Evolutionary conservation across 2,888 invertebrate genomes (phyloP).

Genomic region (Copidosoma aretas): DNA sequence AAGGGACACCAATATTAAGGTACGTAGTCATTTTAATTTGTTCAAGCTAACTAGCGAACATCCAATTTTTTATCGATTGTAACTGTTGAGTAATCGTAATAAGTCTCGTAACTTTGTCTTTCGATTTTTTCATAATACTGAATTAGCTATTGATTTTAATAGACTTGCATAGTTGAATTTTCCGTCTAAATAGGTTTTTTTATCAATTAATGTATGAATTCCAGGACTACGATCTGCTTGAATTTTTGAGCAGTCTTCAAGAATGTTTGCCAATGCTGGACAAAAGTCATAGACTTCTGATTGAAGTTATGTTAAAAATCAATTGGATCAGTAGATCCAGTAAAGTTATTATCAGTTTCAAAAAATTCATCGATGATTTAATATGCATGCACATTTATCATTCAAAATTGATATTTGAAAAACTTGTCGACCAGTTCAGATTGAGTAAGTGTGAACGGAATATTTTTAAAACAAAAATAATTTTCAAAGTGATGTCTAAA

Average conservation of each 20-base stretch:
- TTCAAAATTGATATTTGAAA: slow-evolving; percentile 68
- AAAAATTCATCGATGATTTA: slow-evolving; percentile 72
- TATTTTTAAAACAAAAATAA: not conserved
- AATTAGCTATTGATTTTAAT: not conserved
- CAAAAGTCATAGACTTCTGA: slow-evolving; percentile 66
- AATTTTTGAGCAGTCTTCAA: slow-evolving; percentile 66
- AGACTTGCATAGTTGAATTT: too few relatives aligned
- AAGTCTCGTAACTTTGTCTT: not conserved
- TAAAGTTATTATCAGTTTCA: slow-evolving; percentile 67
- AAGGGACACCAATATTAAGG: slow-evolving; percentile 63
- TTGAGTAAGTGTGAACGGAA: slow-evolving; percentile 61
- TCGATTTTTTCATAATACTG: not conserved
- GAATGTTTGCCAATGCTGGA: slow-evolving; percentile 69
- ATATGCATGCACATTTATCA: slow-evolving; percentile 74
- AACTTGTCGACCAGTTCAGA: slow-evolving; percentile 69
- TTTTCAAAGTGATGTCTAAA: slow-evolving; percentile 13
- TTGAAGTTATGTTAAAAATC: slow-evolving; percentile 69
- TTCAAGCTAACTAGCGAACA: too few relatives aligned
- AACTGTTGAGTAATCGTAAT: not conserved
- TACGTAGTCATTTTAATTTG: slow-evolving; percentile 41
- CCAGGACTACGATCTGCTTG: slow-evolving; percentile 68
- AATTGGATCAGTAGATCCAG: slow-evolving; percentile 66
- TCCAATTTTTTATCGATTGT: too few relatives aligned
- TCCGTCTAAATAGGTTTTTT: too few relatives aligned
- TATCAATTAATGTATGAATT: slow-evolving; percentile 39